Base-by-base conservation (phyloP, 2,797 vertebrate species). In the Psittacula echo region DNA sequence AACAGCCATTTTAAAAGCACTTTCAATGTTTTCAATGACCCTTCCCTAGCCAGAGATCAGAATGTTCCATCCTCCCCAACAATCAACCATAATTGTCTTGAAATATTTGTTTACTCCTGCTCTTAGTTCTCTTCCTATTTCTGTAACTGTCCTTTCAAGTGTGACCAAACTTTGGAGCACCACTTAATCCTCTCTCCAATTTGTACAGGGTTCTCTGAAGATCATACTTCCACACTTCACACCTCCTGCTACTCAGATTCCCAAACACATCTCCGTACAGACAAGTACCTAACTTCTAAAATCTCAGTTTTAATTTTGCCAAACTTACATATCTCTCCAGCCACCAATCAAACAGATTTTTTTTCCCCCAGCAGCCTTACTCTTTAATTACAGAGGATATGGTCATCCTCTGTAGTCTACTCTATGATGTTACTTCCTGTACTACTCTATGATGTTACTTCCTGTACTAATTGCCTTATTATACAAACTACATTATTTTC, bases 91-190 rank as follows among this genome's bases (percentile, higher is more conserved):
- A 75, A 79, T 23, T 32, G 51, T 70, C 39, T 73, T 82, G 60
- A 90, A 87, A 73, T 39, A 44, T 85, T 89, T 82, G 50, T 80
- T 90, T 88, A 91, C 30, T 84, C 54, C 58, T 81, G 51, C 23
- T 86, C 18, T 37, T 58, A 48, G 26, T 45, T 72, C 45, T 81
- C 29, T 65, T 75, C n/a, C 53, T 92, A 29, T 72, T 92, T 89
- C 67, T 76, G 16, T 76, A 87, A 85, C 16, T 75, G 45, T 18
- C 23, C 70, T 86, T 93, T 90, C 27, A 93, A 94, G 27, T 8
- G 8, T 29, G 12, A 68, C 70, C 78, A 65, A 74, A 58, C 32
- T 68, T 51, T 3, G 5, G 9, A 67, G 70, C 9, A 74, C 37
- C 22, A 71, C n/a, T 87, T 73, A 86, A 86, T 48, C 9, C 24